Evolutionary conservation across 2,888 invertebrate genomes (phyloP), one percentile per base, ranked within the genome.

Genomic region (Hemithea aestivaria): DNA sequence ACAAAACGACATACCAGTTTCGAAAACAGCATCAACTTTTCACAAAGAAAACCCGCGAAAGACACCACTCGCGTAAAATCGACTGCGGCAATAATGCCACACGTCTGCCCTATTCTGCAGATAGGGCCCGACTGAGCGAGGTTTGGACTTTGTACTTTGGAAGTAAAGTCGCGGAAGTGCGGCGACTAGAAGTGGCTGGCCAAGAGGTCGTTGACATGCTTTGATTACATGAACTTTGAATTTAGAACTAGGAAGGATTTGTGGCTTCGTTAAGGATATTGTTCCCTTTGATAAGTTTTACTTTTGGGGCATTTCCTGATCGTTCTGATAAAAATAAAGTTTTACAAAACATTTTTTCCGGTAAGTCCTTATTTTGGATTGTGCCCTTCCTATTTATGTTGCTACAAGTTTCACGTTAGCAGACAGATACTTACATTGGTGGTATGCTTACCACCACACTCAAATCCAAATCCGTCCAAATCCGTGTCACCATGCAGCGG

Each of bases 71-170:
- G 29, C 44, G 35, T 8, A 34, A 33, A 27, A 20, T 4, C 5
- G 16, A n/a, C 16, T 16, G 3, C 2, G 16, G 5, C 2, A 4
- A 4, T 2, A 4, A 16, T 5, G 16, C 3, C 16, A 25, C 23
- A 24, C 44, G 44, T 40, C 33, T 27, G 21, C 33, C 44, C 34
- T 22, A 24, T 23, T 31, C 44, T 27, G 24, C 20, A 27, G 27
- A 20, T 34, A 24, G 27, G 30, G 34, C 33, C 34, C 36, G 30
- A 45, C 44, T 45, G 34, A 34, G 27, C 35, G 11, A 16, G 16
- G 5, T 5, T 5, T 16, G 16, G 5, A 5, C 16, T 16, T n/a
- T 22, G 22, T 16, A 27, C n/a, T 16, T 22, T 33, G 20, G 31
- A 44, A 40, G 30, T 40, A 27, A 3, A 10, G 20, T 24, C 24